Evolutionary conservation across 1,140 invertebrate genomes (phyloP).

Genomic region (Epicauta chinensis): DNA sequence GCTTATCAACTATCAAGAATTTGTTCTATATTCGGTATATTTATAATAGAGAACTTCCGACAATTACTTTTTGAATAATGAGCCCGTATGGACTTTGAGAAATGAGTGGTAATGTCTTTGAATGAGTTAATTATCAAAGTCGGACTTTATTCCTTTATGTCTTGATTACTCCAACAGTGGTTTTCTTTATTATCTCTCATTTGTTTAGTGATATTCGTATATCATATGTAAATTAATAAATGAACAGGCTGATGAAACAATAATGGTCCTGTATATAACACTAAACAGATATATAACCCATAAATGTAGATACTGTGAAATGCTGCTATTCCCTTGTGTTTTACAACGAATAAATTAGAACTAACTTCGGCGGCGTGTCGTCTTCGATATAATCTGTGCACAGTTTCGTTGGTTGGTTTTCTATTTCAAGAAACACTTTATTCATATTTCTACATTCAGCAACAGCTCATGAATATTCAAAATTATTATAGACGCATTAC

Average conservation of each 20-base stretch:
- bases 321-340: constrained; percentile 12
- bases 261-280: not conserved
- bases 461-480: constrained; percentile 19
- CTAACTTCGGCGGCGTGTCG: constrained; percentile 1
- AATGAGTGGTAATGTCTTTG: constrained; percentile 34
- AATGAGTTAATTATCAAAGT: constrained; percentile 41
- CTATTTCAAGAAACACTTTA: constrained; percentile 14
- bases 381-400: constrained; percentile 8
- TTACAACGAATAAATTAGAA: constrained; percentile 18
- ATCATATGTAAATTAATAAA: not conserved
- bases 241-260: not conserved
- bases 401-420: constrained; percentile 17
- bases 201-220: constrained; percentile 11
- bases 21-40: too few species aligned
- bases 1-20: too few species aligned
- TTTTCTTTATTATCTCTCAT: constrained; percentile 25
- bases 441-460: constrained; percentile 17
- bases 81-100: constrained; percentile 42
- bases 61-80: constrained; percentile 34
- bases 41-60: not conserved
- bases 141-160: constrained; percentile 22
- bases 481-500: too few species aligned
- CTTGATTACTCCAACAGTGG: constrained; percentile 23
- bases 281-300: not conserved
- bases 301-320: constrained; percentile 12